phyloP scores from a whole-genome alignment of 2,113 vertebrate genomes.

The Brienomyrus longianalis region DNA sequence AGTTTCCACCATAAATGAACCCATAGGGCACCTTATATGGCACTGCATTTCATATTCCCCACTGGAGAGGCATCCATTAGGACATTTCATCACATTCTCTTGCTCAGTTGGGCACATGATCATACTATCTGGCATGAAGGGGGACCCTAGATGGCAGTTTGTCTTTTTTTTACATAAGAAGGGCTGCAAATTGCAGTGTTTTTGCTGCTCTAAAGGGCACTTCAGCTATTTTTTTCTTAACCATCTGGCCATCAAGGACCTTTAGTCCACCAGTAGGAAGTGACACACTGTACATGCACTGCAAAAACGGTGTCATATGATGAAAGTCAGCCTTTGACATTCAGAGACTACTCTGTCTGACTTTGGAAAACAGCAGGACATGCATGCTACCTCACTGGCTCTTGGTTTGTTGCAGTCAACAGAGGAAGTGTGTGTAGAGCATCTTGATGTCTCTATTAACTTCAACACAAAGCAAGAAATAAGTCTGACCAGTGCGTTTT shows the following conservation, averaged over 20 bases:
- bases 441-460: not conserved
- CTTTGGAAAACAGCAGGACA: not conserved
- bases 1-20: not conserved
- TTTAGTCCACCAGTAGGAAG: not conserved
- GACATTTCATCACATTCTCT: not conserved
- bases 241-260: not conserved
- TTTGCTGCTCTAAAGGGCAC: not conserved
- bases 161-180: not conserved
- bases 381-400: not conserved
- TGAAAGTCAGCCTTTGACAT: not conserved
- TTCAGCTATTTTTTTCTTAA: not conserved
- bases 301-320: not conserved
- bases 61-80: not conserved
- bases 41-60: not conserved
- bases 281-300: not conserved
- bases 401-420: not conserved
- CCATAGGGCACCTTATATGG: not conserved
- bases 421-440: not conserved
- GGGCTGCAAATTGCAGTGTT: not conserved
- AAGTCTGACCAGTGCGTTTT: not conserved
- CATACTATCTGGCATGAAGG: not conserved
- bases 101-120: not conserved
- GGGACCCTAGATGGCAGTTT: not conserved
- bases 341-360: not conserved
- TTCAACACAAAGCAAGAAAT: not conserved